Percentiles rank a stretch among this genome's conserved stretches.
These are phyloP conservation scores for Amphilophus citrinellus DNA, from an alignment of 2,113 vertebrate genomes.

Conservation along the genomic window DNA sequence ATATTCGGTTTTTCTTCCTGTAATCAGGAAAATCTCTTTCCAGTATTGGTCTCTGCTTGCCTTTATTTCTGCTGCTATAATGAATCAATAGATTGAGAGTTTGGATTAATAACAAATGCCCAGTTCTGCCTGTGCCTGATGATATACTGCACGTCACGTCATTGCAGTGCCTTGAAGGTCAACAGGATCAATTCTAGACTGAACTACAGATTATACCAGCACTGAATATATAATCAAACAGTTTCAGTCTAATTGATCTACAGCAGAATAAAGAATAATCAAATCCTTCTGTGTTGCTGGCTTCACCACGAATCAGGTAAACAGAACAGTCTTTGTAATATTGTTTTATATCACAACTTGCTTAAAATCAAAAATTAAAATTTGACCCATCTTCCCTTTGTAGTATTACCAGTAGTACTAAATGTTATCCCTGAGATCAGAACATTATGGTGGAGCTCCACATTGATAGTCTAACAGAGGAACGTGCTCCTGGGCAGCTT, in stretches of 20 bases:
- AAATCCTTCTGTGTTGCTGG: background rate
- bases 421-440: background rate
- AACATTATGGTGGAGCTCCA: background rate
- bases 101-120: background rate
- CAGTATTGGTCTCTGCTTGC: background rate
- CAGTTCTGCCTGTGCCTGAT: background rate
- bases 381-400: background rate
- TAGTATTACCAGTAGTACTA: background rate
- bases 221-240: background rate
- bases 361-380: too few relatives aligned
- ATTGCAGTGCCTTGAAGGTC: background rate
- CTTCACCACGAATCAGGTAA: background rate
- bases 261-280: background rate
- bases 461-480: background rate
- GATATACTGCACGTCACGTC: accelerated
- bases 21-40: background rate
- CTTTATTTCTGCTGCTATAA: background rate
- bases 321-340: background rate
- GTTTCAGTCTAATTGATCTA: accelerated
- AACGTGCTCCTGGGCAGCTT: too few relatives aligned
- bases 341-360: background rate
- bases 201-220: background rate
- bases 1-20: background rate
- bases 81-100: accelerated
- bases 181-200: background rate